Percentiles rank a stretch among this genome's conserved stretches.
Conservation (phyloP, 2,797 vertebrate genomes). For the Leptodactylus fallax region DNA sequence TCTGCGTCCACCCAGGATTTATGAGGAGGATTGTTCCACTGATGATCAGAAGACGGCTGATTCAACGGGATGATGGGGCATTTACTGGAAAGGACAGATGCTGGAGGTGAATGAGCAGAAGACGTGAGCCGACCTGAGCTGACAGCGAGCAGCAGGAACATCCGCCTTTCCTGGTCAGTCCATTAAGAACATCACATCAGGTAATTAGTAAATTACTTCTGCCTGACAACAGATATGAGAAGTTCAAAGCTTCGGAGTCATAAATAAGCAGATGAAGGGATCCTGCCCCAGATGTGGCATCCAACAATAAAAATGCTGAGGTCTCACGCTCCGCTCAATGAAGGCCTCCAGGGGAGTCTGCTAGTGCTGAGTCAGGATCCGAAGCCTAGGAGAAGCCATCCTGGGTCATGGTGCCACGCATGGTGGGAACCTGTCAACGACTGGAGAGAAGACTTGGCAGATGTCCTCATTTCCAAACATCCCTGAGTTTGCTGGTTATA, state of each 20-base stretch:
- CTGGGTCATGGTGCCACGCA: not conserved
- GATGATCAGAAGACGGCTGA: too few species aligned
- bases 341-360: not conserved
- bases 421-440: not conserved
- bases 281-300: not conserved
- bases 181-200: constrained; percentile 2
- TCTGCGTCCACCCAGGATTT: too few species aligned
- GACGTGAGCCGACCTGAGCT: not conserved
- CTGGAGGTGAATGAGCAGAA: too few species aligned
- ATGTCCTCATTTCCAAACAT: not conserved
- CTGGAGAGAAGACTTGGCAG: not conserved
- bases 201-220: not conserved
- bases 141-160: not conserved
- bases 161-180: too few species aligned
- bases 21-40: too few species aligned
- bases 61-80: too few species aligned
- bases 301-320: not conserved
- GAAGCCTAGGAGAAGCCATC: not conserved
- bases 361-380: not conserved
- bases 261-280: not conserved
- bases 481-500: not conserved
- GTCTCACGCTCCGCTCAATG: not conserved
- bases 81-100: too few species aligned
- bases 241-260: too few species aligned
- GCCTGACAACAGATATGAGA: not conserved